Conservation (phyloP, 2,888 invertebrate genomes). For the Cheiracanthium punctorium region DNA sequence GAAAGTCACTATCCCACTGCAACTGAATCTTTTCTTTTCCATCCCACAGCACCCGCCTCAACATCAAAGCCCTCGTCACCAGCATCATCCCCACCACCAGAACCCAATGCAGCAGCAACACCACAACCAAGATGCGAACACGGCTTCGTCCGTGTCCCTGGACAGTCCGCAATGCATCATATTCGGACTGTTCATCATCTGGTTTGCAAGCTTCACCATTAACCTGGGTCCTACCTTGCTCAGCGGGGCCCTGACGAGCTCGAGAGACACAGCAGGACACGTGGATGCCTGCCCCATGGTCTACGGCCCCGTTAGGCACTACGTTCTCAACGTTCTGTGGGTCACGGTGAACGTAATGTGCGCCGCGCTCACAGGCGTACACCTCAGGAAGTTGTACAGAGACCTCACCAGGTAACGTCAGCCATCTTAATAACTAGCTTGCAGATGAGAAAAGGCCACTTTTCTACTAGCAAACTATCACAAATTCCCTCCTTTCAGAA, state of each 20-base stretch:
- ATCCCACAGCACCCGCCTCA: conserved; percentile 44
- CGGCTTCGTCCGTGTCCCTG: conserved; percentile 77
- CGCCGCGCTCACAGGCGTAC: conserved; percentile 87
- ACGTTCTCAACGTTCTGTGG: conserved; percentile 93
- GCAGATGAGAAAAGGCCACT: too few relatives aligned
- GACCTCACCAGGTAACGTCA: conserved; percentile 81
- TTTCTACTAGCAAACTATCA: too few relatives aligned
- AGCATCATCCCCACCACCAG: conserved; percentile 55
- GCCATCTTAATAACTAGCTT: too few relatives aligned
- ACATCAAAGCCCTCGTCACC: conserved; percentile 38
- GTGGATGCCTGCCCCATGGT: conserved; percentile 90
- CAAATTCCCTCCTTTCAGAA: too few relatives aligned
- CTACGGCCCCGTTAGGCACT: conserved; percentile 90
- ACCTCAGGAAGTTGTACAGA: conserved; percentile 85
- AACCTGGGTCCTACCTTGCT: conserved; percentile 92
- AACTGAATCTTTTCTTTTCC: too few relatives aligned
- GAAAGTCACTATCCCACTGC: too few relatives aligned
- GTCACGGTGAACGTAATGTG: conserved; percentile 91
- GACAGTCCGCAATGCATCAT: conserved; percentile 92
- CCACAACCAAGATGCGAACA: conserved; percentile 20
- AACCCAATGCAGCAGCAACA: conserved; percentile 16
- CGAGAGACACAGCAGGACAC: conserved; percentile 82
- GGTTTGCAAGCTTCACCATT: conserved; percentile 93
- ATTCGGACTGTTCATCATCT: conserved; percentile 93
- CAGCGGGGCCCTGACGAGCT: conserved; percentile 88